Evolutionary conservation across 2,797 vertebrate genomes (phyloP).

Genomic region (Enteromius mattozi): DNA sequence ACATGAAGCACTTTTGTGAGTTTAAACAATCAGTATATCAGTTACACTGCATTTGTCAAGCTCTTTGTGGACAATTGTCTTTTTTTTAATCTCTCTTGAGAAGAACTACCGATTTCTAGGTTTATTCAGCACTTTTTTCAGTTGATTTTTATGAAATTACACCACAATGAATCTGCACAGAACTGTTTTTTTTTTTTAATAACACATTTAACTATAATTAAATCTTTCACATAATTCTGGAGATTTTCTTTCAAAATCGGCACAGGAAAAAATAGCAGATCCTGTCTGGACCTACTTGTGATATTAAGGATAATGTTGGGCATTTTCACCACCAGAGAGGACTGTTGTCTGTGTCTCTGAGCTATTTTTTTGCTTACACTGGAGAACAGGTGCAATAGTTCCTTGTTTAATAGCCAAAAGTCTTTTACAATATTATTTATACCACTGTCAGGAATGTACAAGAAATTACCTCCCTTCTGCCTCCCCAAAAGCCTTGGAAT

Average conservation of each 20-base stretch:
- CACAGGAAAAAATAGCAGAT: background rate
- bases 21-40: background rate
- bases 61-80: background rate
- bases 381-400: background rate
- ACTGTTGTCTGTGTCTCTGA: background rate
- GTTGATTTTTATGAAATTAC: background rate
- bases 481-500: conserved; percentile 10
- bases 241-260: background rate
- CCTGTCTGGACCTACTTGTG: background rate
- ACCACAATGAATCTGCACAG: background rate
- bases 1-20: conserved; percentile 1
- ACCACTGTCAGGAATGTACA: conserved; percentile 22
- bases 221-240: background rate
- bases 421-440: background rate
- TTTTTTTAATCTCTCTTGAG: background rate
- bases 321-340: background rate
- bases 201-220: background rate
- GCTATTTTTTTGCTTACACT: background rate
- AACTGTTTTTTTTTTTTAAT: background rate
- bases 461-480: conserved; percentile 12
- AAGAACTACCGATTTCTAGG: background rate
- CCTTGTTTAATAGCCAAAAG: background rate
- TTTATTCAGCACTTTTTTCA: conserved; percentile 9
- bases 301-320: background rate
- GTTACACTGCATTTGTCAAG: background rate